Evolutionary conservation across 1,140 invertebrate genomes (phyloP), one percentile per base, ranked within the genome.

Genomic region (Amyelois transitella): DNA sequence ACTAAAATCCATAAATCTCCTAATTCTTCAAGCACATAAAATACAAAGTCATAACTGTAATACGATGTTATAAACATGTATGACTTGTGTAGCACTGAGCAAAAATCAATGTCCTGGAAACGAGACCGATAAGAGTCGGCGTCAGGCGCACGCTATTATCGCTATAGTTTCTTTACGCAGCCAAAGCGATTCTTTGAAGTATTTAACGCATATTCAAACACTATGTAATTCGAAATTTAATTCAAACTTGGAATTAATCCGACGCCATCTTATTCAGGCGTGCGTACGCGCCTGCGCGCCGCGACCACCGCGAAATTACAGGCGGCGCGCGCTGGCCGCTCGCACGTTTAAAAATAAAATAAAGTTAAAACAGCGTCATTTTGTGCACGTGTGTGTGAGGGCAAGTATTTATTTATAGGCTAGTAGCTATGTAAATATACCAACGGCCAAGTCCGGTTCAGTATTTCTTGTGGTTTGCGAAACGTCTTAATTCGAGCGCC

Each of bases 331-430:
- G 77, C 77, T 78, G 64, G 60, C 69, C 79, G 77, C 74, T 68
- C 59, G 72, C 72, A 74, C 58, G 81, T 81, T 81, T 85, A 87
- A 87, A 87, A 87, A 87, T 87, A 87, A 87, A 87, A 85, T 86
- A 87, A 85, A 87, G 75, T 80, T 85, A 83, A 85, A 86, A 82
- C 84, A 86, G 81, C 84, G 82, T 84, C 84, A 87, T 81, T 77
- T 82, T 83, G 70, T 81, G 77, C 75, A 83, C 79, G 80, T 87
- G 84, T 87, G 84, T 68, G 84, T 71, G 84, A 81, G 64, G 63
- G 81, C 77, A 75, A 72, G 78, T 86, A 85, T 86, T 86, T 87
- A 87, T 87, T 87, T 87, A 87, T 87, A 87, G 84, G 72, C 77
- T 81, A 86, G 77, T 86, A 85, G 81, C 83, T 84, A 84, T 86